Percentiles rank a stretch among this genome's conserved stretches.
These are phyloP conservation scores for Schizothorax lantsangensis DNA, from an alignment of 2,797 vertebrate genomes.

Conservation along the genomic window DNA sequence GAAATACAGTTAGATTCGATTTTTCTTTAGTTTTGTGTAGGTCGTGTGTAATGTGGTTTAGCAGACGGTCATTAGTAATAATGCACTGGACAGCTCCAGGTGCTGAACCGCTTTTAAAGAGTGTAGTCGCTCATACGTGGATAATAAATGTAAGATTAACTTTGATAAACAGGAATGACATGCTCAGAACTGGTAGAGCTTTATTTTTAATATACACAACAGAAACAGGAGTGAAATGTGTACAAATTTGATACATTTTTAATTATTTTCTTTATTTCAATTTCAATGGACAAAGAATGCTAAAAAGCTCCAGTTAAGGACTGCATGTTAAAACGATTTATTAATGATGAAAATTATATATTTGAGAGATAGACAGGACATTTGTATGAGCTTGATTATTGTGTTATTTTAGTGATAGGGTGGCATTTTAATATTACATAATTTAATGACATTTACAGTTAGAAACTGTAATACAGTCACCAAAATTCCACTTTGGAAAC, in stretches of 20 bases:
- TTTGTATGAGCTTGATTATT: background rate
- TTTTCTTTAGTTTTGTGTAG: background rate
- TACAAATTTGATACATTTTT: background rate
- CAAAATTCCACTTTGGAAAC: background rate
- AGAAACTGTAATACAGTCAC: background rate
- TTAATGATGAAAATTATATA: background rate
- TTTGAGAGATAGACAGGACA: background rate
- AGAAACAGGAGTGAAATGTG: background rate
- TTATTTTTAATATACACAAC: background rate
- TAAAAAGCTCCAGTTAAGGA: background rate
- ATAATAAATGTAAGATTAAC: background rate
- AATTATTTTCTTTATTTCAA: background rate
- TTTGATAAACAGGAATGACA: background rate
- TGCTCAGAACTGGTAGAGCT: background rate
- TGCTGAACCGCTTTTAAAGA: conserved; percentile 33
- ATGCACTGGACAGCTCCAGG: conserved; percentile 52
- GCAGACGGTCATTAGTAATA: background rate
- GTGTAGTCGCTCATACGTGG: background rate
- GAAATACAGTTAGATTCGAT: background rate
- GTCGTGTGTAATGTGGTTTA: background rate
- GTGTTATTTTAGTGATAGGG: background rate
- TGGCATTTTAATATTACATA: background rate
- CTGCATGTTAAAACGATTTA: background rate
- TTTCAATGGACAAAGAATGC: background rate
- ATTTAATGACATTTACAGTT: background rate